Evolutionary conservation across 2,888 invertebrate species (phyloP), one percentile per base, ranked within the genome.

Genomic region (Epistrophe grossulariae): DNA sequence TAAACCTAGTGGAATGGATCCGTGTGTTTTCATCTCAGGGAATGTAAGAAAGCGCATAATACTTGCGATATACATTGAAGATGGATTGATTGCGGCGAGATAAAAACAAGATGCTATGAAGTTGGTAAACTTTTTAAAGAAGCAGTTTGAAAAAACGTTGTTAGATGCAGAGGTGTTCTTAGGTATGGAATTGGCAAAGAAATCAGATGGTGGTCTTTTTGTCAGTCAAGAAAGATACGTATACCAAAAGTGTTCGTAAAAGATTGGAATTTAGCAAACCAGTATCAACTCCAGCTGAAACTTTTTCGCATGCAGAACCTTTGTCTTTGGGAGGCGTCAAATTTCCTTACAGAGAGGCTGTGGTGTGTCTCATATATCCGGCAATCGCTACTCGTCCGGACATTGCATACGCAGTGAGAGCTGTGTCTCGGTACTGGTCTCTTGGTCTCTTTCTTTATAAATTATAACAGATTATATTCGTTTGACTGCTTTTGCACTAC

Each of bases 1-100:
- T 31, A 84, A 88, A 52, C 76, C 88, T 48, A 89, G 87, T 64
- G 59, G 82, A 24, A 83, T 88, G 19, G 91, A 91, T 78, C 84
- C 89, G 11, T 91, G 91, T 76, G 82, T 91, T 24, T 90, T 88
- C 79, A 57, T 84, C 11, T 79, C 59, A 89, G 84, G 76, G 89
- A 71, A 68, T 35, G 60, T 71, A 17, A 66, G 73, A 31, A 74
- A 38, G n/a, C 57, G 52, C 17, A 55, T 89, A 7, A 83, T 90
- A 9, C 35, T 35, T 35, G 10, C 35, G 35, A 10, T 35, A 35
- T 35, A 90, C 77, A 89, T 91, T 38, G 90, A 90, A 70, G 89
- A 90, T 78, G 89, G 89, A 19, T 55, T 90, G 35, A 84, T 90
- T 17, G 82, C 88, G 3, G 79, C 88, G 35, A 40, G 5, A n/a